Conservation (phyloP, 2,797 vertebrate species). For the Amblyraja radiata region DNA sequence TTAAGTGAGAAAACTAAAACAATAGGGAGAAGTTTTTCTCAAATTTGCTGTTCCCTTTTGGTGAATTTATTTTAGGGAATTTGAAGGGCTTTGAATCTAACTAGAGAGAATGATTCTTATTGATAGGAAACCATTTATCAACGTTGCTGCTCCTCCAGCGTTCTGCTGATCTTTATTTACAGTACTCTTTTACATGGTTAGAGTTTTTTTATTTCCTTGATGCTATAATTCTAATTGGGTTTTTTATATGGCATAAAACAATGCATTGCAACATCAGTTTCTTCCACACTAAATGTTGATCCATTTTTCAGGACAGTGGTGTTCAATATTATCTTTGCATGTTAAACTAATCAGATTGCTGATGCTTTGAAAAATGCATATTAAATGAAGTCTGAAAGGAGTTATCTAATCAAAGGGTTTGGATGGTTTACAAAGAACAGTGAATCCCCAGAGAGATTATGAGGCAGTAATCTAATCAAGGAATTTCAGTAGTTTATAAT, state of each 20-base stretch:
- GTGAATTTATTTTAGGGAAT: neutral
- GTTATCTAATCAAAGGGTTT: neutral
- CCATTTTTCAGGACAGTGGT: neutral
- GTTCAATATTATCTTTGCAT: slow-evolving; percentile 10
- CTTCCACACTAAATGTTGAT: neutral
- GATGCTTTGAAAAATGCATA: neutral
- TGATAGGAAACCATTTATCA: neutral
- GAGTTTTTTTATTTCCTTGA: neutral
- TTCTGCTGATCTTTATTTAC: neutral
- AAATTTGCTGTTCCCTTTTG: neutral
- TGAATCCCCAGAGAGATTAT: neutral
- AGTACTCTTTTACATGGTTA: neutral
- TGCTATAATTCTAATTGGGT: neutral
- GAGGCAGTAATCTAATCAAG: neutral
- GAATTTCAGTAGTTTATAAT: neutral
- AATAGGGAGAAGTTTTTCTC: neutral
- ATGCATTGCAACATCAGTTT: neutral
- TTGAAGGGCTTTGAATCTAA: neutral
- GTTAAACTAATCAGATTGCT: neutral
- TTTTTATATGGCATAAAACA: neutral
- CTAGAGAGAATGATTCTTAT: neutral
- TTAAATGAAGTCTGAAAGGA: neutral
- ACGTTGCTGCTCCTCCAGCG: neutral
- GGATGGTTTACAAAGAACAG: neutral
- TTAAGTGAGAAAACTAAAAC: neutral